Evolutionary conservation across 2,113 vertebrate genomes (phyloP), one percentile per base, ranked within the genome.

Genomic region (Corydoras sp.): DNA sequence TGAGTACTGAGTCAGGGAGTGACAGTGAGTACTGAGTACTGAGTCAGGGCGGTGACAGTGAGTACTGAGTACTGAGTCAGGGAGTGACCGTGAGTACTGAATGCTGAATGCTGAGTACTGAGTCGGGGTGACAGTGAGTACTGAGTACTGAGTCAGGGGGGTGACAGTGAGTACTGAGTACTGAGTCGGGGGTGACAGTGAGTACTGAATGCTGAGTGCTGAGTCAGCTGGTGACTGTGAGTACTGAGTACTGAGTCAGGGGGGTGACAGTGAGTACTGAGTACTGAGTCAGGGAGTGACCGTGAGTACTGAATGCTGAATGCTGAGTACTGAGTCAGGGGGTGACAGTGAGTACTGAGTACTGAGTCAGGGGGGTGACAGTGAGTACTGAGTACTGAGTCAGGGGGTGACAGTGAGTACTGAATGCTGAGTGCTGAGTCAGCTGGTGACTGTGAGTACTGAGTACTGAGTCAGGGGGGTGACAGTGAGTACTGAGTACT

Each of bases 301-400:
- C 1, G 18, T 24, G 14, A n/a, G 11, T 32, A 43, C 11, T 9
- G 31, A 5, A n/a, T n/a, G n/a, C n/a, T n/a, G n/a, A n/a, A n/a
- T n/a, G n/a, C n/a, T n/a, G n/a, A n/a, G 12, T n/a, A 3, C 12
- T 10, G 18, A 58, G 12, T 14, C 8, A 9, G 3, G 12, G n/a
- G 18, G 18, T 24, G 18, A 24, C 18, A 24, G 18, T 24, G 18
- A 24, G 18, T 24, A 24, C 18, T 24, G 18, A 24, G 18, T 24
- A 2, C 18, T 24, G 18, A 24, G 18, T 24, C 18, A 24, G 18
- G 1, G 18, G 18, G 18, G n/a, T 24, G 18, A 24, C 18, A 24
- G 96, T 98, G 80, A 86, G 93, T 88, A n/a, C 5, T 4, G n/a
- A n/a, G 12, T 15, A 4, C 12, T 10, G 18, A 58, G 12, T 14